phyloP scores from a whole-genome alignment of 1,140 invertebrate genomes.

The Scaptomyza montana region DNA sequence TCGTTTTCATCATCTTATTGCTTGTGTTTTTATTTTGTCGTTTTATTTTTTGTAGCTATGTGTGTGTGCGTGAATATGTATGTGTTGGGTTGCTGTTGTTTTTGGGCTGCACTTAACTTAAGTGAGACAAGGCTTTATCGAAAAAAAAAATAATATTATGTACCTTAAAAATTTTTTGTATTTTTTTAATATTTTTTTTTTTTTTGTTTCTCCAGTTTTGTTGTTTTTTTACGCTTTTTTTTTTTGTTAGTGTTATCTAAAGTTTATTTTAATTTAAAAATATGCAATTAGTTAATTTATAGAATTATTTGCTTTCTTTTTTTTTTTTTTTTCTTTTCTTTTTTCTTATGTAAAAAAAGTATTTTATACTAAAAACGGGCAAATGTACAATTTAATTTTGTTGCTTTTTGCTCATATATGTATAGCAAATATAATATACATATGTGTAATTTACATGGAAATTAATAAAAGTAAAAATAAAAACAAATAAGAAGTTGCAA shows the following conservation, averaged over 20 bases:
- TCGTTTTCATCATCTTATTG: constrained; percentile 1
- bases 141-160: constrained; percentile 9
- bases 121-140: not conserved
- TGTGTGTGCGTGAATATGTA: constrained; percentile 9
- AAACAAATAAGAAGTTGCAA: constrained; percentile 50
- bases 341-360: constrained; percentile 26
- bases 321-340: constrained; percentile 4
- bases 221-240: not conserved
- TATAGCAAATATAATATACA: constrained; percentile 20
- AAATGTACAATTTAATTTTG: constrained; percentile 63
- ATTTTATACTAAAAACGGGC: constrained; percentile 52
- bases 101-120: constrained; percentile 10
- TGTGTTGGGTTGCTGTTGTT: constrained; percentile 7
- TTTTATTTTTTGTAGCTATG: not conserved
- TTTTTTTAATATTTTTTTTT: not conserved
- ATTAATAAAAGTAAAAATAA: constrained; percentile 16
- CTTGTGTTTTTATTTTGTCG: not conserved
- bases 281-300: constrained; percentile 35
- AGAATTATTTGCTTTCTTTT: constrained; percentile 25
- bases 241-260: constrained; percentile 40
- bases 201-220: constrained; percentile 1
- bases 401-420: constrained; percentile 25
- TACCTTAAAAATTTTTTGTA: not conserved
- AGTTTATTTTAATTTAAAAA: constrained; percentile 45
- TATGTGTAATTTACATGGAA: constrained; percentile 23